Base-by-base conservation (phyloP, 2,797 vertebrate genomes). In the Phrynocephalus vlangalii region DNA sequence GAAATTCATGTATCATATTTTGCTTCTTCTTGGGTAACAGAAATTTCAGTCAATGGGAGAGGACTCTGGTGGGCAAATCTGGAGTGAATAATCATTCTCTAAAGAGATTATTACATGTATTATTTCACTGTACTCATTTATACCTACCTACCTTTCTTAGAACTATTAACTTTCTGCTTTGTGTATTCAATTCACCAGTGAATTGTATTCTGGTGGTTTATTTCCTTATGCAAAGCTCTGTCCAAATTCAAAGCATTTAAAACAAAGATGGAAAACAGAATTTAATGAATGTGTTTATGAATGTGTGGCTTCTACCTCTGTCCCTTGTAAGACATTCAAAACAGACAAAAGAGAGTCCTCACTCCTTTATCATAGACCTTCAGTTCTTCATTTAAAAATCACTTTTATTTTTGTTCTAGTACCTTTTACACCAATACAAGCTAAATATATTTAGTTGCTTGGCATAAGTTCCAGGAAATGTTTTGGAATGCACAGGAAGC, bases 361-460 rank as follows among this genome's bases (percentile, higher is more conserved):
- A 9, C 83, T 91, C 90, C 86, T 30, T 88, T 87, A 76, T 77
- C 85, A 84, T 73, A 85, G 86, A 91, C n/a, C 66, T 88, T 80
- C 52, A 56, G 22, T 92, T 87, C 72, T 68, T 87, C 72, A 93
- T 67, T 75, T 85, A 63, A 38, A 79, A 56, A 89, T 0, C 85
- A 38, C 86, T 88, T 87, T 70, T 85, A 83, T 88, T 84, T 30
- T 87, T 86, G 56, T 82, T 86, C 90, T 70, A 56, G 76, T 77
- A 91, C 73, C 76, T 93, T 76, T 85, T 76, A 84, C 86, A 84
- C 75, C 50, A 89, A 52, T 67, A 92, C 73, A 88, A 91, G 88
- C 16, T 63, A 87, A 92, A 91, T 91, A 86, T 91, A 94, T 94
- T 92, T 88, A 90, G 87, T 87, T 89, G 75, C 88, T 93, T 90